phyloP scores from a whole-genome alignment of 2,113 vertebrate genomes.

The Sus scrofa region T2T-Sscrofa CM000826.6:94105001-94105500 shows the following conservation, averaged over 20 bases:
- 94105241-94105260: no score
- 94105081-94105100: neutral
- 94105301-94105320: no score
- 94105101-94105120: neutral
- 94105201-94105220: no score
- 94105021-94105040: neutral
- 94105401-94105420: neutral
- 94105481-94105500: conserved; percentile 73
- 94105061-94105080: neutral
- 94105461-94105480: conserved; percentile 27
- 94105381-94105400: no score
- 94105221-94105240: no score
- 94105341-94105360: no score
- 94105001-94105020: conserved; percentile 24
- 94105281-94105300: no score
- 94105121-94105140: neutral
- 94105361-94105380: no score
- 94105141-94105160: neutral
- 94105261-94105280: no score
- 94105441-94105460: conserved; percentile 46
- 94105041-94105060: neutral
- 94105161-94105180: no score
- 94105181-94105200: no score
- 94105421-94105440: conserved; percentile 46
- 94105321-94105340: no score